Conservation (phyloP, 2,113 vertebrate species). For the Spea multiplicata region DNA sequence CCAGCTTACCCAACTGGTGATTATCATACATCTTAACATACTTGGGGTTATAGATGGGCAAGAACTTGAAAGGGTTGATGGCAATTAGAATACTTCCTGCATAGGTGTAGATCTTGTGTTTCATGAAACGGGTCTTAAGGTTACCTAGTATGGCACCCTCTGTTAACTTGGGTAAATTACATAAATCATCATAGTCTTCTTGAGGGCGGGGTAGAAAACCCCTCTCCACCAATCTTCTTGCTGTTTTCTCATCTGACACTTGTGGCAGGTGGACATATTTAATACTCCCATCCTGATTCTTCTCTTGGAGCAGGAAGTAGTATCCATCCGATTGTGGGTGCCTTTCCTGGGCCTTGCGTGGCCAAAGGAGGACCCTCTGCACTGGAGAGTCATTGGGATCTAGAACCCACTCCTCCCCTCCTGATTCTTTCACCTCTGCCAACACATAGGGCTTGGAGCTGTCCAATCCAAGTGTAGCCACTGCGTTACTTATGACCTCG, state of each 20-base stretch:
- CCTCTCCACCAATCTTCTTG: slow-evolving; percentile 76
- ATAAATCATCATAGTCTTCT: slow-evolving; percentile 81
- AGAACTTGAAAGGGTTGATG: slow-evolving; percentile 90
- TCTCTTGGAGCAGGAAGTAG: slow-evolving; percentile 86
- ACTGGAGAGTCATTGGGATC: slow-evolving; percentile 70
- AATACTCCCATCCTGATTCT: slow-evolving; percentile 75
- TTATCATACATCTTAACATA: slow-evolving; percentile 93
- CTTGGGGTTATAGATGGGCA: slow-evolving; percentile 93
- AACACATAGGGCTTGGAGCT: slow-evolving; percentile 68
- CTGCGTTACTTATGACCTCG: slow-evolving; percentile 70
- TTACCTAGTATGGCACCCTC: slow-evolving; percentile 73
- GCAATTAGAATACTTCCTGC: slow-evolving; percentile 85
- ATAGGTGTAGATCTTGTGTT: slow-evolving; percentile 88
- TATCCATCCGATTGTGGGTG: slow-evolving; percentile 76
- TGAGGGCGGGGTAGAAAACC: slow-evolving; percentile 88
- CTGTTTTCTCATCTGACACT: slow-evolving; percentile 70
- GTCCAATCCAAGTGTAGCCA: slow-evolving; percentile 70
- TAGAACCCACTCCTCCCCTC: slow-evolving; percentile 74
- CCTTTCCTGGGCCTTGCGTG: slow-evolving; percentile 70
- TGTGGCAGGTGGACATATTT: slow-evolving; percentile 78
- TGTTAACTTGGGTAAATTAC: slow-evolving; percentile 75
- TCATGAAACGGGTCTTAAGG: slow-evolving; percentile 78
- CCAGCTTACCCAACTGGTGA: slow-evolving; percentile 83
- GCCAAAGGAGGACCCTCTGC: slow-evolving; percentile 83
- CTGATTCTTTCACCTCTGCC: slow-evolving; percentile 76